phyloP scores from a whole-genome alignment of 1,140 invertebrate genomes.

The Yoshiicerus persimilis region DNA sequence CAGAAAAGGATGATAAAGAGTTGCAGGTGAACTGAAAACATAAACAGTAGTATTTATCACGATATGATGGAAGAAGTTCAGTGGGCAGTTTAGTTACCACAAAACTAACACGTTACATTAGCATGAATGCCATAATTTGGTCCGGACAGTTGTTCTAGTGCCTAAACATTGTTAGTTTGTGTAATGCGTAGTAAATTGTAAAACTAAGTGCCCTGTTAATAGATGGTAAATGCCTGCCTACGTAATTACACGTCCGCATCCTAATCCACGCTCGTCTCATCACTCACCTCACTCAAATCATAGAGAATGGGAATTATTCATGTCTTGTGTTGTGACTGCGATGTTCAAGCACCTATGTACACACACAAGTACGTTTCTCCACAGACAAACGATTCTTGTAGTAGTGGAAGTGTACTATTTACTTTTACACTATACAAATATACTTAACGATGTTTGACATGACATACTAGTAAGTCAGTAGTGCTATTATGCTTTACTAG shows the following conservation, averaged over 20 bases:
- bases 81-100: background rate
- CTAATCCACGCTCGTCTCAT: background rate
- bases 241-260: constrained; percentile 1
- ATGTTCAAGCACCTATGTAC: background rate
- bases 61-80: background rate
- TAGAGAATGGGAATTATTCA: background rate
- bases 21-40: background rate
- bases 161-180: background rate
- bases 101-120: background rate
- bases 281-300: background rate
- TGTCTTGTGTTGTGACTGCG: background rate
- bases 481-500: too few species aligned
- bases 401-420: too few species aligned
- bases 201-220: background rate
- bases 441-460: background rate
- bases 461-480: background rate
- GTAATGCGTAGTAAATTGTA: background rate
- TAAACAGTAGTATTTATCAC: background rate
- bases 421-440: too few species aligned
- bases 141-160: background rate
- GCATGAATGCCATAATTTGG: background rate
- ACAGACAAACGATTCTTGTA: too few species aligned
- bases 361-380: background rate
- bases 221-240: constrained; percentile 1
- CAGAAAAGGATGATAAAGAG: background rate